phyloP scores from a whole-genome alignment of 2,888 invertebrate species.

The Buathra laborator region DNA sequence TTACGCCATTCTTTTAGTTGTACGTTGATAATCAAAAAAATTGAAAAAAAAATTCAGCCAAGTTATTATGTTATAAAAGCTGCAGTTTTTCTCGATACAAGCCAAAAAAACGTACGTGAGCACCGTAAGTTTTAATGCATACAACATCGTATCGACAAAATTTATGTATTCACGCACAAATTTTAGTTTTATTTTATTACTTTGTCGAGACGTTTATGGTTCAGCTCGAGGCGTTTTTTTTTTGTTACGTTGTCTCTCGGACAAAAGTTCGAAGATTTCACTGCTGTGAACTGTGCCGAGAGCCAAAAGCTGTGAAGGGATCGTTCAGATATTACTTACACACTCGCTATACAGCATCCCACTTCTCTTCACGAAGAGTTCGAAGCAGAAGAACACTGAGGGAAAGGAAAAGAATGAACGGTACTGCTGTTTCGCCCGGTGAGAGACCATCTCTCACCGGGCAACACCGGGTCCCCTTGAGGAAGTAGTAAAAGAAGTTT shows the following conservation, averaged over 20 bases:
- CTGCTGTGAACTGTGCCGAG: constrained; percentile 37
- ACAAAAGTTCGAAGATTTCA: constrained; percentile 55
- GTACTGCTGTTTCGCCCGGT: constrained; percentile 41
- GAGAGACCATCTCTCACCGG: constrained; percentile 45
- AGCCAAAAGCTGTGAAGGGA: constrained; percentile 25
- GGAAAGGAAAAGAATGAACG: constrained; percentile 51
- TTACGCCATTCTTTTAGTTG: not conserved
- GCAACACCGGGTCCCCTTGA: constrained; percentile 68
- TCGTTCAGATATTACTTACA: constrained; percentile 35
- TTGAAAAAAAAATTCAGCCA: not conserved
- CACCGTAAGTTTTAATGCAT: not conserved
- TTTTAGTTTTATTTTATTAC: constrained; percentile 62
- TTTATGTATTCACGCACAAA: constrained; percentile 61
- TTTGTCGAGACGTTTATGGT: constrained; percentile 62
- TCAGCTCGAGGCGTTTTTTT: constrained; percentile 36
- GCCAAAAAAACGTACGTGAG: constrained; percentile 11
- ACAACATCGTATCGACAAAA: constrained; percentile 50
- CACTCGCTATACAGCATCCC: constrained; percentile 19
- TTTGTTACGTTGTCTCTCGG: constrained; percentile 1
- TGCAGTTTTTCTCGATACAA: not conserved
- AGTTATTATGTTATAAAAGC: not conserved
- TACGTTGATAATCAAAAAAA: no score
- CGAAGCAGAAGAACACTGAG: constrained; percentile 36
- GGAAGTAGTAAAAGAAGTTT: constrained; percentile 80
- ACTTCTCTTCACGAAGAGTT: not conserved